Evolutionary conservation across 1,140 invertebrate genomes (phyloP), one percentile per base, ranked within the genome.

Genomic region (Drosophila nigromelanica): DNA sequence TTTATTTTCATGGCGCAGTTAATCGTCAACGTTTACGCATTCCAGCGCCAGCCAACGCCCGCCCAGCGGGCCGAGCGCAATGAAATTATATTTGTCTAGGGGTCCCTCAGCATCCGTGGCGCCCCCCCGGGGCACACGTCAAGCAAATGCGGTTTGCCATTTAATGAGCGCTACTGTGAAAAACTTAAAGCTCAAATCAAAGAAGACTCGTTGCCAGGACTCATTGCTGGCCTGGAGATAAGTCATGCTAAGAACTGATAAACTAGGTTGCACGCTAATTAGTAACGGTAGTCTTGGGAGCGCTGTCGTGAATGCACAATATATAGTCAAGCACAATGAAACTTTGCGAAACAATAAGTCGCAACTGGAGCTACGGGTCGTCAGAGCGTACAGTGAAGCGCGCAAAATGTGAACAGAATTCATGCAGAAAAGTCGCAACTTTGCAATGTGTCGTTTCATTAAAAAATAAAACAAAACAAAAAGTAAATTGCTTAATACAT

Each of bases 1-100:
- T 85, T 91, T 86, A 91, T 91, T 89, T 91, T 91, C 78, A 86
- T 91, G 86, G 90, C 90, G 62, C 90, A 91, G 89, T 86, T 91
- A 90, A 91, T 91, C 81, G 90, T 91, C 66, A 91, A 91, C 74
- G 90, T 91, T 73, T 91, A 91, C 78, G 90, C 90, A 45, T 91
- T 91, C 72, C 90, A 91, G 64, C 77, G 90, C 45, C 90, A 91
- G 56, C 90, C 90, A 39, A 77, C 83, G 47, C 60, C 90, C 18
- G 76, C 76, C 33, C 82, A 80, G 18, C 78, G 86, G 55, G 66
- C 89, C 14, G 89, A 91, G 45, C 85, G 86, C 72, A 90, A 87
- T 67, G 90, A 91, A 67, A 91, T 91, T 79, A 91, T 87, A 85
- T 91, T 91, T 79, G 90, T 91, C 70, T 91, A 91, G 74, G 52